Evolutionary conservation across 2,888 invertebrate species (phyloP).

Genomic region (Nomada goodeniana): DNA sequence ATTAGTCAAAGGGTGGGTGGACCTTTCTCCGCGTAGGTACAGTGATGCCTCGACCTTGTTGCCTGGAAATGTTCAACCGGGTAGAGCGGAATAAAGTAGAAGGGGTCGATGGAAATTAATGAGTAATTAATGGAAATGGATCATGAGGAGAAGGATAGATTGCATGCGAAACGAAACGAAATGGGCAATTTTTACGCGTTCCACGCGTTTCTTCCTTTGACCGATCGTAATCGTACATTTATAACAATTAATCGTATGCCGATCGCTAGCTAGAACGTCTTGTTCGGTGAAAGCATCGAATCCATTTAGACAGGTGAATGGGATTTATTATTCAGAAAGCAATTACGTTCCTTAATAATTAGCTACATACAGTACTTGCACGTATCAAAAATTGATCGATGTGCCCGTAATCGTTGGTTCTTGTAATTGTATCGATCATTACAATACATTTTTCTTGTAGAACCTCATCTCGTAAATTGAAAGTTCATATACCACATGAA

Average conservation of each 20-base stretch:
- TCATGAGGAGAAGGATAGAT: slow-evolving; percentile 5
- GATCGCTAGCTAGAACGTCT: neutral
- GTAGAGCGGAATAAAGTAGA: too few relatives aligned
- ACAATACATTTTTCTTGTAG: too few relatives aligned
- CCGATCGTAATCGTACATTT: slow-evolving; percentile 4
- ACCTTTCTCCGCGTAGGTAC: neutral
- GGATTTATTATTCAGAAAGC: slow-evolving; percentile 12
- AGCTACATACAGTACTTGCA: slow-evolving; percentile 31
- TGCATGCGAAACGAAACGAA: slow-evolving; percentile 25
- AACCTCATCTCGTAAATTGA: too few relatives aligned
- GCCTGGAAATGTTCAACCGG: neutral
- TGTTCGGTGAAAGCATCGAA: slow-evolving; percentile 44
- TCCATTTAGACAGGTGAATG: slow-evolving; percentile 14
- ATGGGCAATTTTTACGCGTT: slow-evolving; percentile 17
- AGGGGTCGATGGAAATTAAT: slow-evolving; percentile 12
- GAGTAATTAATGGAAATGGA: slow-evolving; percentile 32
- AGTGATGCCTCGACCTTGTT: neutral
- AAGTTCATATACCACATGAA: too few relatives aligned
- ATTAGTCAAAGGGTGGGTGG: too few relatives aligned
- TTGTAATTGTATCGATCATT: slow-evolving; percentile 7
- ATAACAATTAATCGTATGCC: slow-evolving; percentile 15
- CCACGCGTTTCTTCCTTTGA: neutral
- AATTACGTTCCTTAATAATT: slow-evolving; percentile 30
- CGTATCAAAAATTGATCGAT: slow-evolving; percentile 6
- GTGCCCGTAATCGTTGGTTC: neutral